Percentiles rank a stretch among this genome's conserved stretches.
These are phyloP conservation scores for Psittacara wagleri DNA, from an alignment of 2,113 vertebrate species.

Conservation along the genomic window DNA sequence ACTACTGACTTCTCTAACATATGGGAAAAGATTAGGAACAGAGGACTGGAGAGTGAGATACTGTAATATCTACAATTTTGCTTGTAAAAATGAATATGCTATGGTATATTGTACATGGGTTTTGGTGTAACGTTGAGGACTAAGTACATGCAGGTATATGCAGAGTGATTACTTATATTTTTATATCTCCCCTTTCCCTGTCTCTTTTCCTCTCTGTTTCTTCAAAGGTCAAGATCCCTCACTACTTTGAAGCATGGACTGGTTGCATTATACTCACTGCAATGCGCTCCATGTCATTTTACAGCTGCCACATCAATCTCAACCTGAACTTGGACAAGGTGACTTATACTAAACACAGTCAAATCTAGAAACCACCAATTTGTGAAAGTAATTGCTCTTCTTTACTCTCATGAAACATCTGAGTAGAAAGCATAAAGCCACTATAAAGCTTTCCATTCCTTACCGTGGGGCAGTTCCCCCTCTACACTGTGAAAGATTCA, in stretches of 20 bases:
- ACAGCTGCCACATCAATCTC: not conserved
- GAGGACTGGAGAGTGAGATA: not conserved
- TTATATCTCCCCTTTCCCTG: not conserved
- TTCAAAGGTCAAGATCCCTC: not conserved
- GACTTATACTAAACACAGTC: not conserved
- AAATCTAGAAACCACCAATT: not conserved
- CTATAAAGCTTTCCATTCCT: not conserved
- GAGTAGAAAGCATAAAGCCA: not conserved
- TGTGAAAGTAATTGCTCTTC: not conserved
- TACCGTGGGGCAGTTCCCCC: not conserved
- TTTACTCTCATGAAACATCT: not conserved
- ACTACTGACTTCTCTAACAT: not conserved
- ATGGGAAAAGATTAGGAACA: not conserved
- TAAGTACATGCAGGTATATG: accelerated
- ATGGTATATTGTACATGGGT: not conserved
- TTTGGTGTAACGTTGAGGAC: not conserved
- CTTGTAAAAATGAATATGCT: not conserved
- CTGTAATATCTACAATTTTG: not conserved
- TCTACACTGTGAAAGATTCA: not conserved
- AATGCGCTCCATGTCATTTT: not conserved
- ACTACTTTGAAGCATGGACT: not conserved
- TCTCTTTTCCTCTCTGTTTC: not conserved
- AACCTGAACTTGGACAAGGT: not conserved
- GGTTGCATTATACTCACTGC: not conserved
- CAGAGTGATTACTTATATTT: not conserved